Evolutionary conservation across 1,140 invertebrate species (phyloP).

Genomic region (Drosophila dunni): DNA sequence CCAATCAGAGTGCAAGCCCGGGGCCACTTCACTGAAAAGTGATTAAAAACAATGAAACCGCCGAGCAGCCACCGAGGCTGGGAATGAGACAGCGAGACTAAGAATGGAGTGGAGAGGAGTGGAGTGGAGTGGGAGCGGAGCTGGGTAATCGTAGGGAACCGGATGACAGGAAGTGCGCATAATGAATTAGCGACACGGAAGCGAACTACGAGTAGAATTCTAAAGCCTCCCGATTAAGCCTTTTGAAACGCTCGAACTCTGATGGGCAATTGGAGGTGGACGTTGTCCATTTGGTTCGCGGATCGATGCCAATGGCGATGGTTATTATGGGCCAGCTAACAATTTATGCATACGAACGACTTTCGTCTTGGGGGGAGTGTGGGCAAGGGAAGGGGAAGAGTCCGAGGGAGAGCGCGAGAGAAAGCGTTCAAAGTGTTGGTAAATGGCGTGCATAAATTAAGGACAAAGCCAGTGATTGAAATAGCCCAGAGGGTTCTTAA

Average conservation of each 20-base stretch:
- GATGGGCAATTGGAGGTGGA: conserved; percentile 13
- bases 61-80: neutral
- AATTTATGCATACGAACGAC: conserved; percentile 59
- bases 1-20: conserved; percentile 57
- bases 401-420: neutral
- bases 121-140: neutral
- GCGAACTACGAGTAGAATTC: conserved; percentile 54
- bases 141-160: conserved; percentile 40
- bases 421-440: conserved; percentile 23
- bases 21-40: conserved; percentile 64
- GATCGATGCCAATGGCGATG: conserved; percentile 30
- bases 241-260: conserved; percentile 9
- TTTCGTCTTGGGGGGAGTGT: neutral
- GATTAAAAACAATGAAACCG: conserved; percentile 76
- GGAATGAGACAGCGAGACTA: neutral
- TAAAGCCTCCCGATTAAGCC: conserved; percentile 32
- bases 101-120: neutral
- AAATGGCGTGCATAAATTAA: conserved; percentile 64
- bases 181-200: conserved; percentile 76
- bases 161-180: conserved; percentile 78
- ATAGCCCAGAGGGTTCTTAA: conserved; percentile 39
- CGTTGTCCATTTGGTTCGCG: conserved; percentile 11
- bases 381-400: neutral
- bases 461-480: conserved; percentile 73
- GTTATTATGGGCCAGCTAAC: conserved; percentile 46